Evolutionary conservation across 2,888 invertebrate genomes (phyloP), one percentile per base, ranked within the genome.

Genomic region (Drosophila conformis): DNA sequence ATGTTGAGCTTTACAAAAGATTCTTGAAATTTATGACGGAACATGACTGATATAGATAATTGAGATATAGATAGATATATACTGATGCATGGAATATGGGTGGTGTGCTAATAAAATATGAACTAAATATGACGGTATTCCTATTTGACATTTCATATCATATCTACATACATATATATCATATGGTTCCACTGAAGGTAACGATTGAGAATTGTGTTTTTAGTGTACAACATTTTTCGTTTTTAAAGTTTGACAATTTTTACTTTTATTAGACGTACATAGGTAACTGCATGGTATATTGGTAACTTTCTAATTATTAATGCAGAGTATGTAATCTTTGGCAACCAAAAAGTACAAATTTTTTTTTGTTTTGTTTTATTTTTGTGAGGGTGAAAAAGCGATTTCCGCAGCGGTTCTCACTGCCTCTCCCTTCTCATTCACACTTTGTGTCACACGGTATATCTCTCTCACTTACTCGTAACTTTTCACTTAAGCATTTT

Each of bases 401-500:
- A 89, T 87, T 87, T 87, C 78, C 87, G 78, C 65, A 68, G 76
- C 69, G 62, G 64, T 58, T 69, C 21, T 59, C 64, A 13, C 29
- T 15, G 21, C 13, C 36, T 10, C 27, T 4, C 40, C 21, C 27
- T 33, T n/a, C n/a, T 18, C 48, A 31, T 38, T 59, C 36, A 4
- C 46, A 46, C 46, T 8, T 25, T 25, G 25, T 46, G 46, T 15
- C 46, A 15, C 46, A 46, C 15, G 15, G 42, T 61, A 27, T 52
- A 40, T 13, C 51, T 42, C 36, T 53, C 64, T 46, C n/a, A 48
- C 58, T 61, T 38, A 73, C 83, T 87, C 88, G 80, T 85, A 87
- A 87, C 87, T 89, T 87, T 87, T 87, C 87, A 87, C 87, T 87
- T 89, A 85, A 77, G 85, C 80, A 87, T 87, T 87, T 87, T 89